Evolutionary conservation across 2,888 invertebrate species (phyloP), one percentile per base, ranked within the genome.

Genomic region (Chymomyza caudatula): DNA sequence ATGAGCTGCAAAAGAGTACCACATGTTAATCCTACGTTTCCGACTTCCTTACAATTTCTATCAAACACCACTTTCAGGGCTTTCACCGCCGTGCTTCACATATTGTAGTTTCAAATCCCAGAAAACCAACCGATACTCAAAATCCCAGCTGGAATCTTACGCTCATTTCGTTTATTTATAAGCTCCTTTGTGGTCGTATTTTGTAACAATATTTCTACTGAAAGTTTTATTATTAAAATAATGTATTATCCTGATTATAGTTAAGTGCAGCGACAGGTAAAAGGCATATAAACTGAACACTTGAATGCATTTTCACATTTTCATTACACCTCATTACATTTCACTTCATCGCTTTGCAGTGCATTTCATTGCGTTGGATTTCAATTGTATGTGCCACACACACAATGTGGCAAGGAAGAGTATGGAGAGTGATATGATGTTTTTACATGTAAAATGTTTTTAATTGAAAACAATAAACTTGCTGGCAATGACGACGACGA

Each of bases 391-490:
- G 78, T 74, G 43, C 51, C 44, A 58, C 19, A 53, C 44, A 58
- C 19, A 20, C 20, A 66, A 71, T 81, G 76, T 15, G 17, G 3
- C 44, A 51, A 13, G 29, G 5, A 29, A 4, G 37, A 60, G 29
- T 47, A 5, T 42, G 58, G 17, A 49, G 17, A n/a, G n/a, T n/a
- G n/a, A 37, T 60, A n/a, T 15, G 29, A 83, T 85, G 81, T 73
- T 74, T 49, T 76, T 85, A 78, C 72, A 77, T 77, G 73, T 74
- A 86, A 76, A 78, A 86, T 85, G 82, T 84, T 82, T 82, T 82
- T 82, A 86, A 82, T 82, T 82, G 86, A 82, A 82, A 82, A 82
- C 86, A 82, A 82, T 82, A 82, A 86, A 82, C 78, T 82, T 85
- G 66, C 75, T 69, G 71, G 79, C 69, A 65, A 69, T 62, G 68